phyloP scores from a whole-genome alignment of 2,797 vertebrate species.

The Coilia nasus region DNA sequence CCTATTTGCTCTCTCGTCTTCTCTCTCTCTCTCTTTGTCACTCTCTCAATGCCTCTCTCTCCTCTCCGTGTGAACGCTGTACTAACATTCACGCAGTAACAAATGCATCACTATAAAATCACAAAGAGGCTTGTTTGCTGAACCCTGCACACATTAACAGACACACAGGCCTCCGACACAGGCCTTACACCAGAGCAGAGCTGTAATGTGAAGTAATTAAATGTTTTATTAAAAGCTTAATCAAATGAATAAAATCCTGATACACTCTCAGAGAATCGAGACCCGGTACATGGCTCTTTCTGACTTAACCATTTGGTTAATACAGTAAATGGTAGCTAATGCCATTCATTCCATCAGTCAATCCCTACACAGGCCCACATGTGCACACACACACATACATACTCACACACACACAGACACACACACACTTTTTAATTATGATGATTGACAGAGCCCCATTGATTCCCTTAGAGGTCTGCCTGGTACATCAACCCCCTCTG shows the following conservation, averaged over 20 bases:
- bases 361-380: slow-evolving; percentile 37
- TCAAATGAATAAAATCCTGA: background rate
- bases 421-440: slow-evolving; percentile 59
- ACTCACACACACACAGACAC: slow-evolving; percentile 10
- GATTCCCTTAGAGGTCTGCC: slow-evolving; percentile 55
- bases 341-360: slow-evolving; percentile 62
- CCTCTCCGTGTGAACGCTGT: too few relatives aligned
- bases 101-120: background rate
- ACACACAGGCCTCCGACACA: background rate
- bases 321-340: slow-evolving; percentile 23
- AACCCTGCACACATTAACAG: background rate
- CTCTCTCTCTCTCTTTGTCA: background rate
- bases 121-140: background rate
- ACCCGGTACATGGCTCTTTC: background rate
- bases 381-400: background rate
- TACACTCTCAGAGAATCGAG: slow-evolving; percentile 16
- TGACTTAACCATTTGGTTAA: slow-evolving; percentile 29
- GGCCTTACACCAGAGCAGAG: too few relatives aligned
- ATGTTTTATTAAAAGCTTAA: slow-evolving; percentile 23
- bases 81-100: background rate
- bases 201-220: slow-evolving; percentile 9
- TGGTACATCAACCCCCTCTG: background rate
- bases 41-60: background rate
- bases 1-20: background rate
- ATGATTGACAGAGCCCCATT: slow-evolving; percentile 71